A percentile compares a stretch with the other conserved stretches of the same genome.
These are phyloP conservation scores for Leptobrachium leishanense DNA, from an alignment of 2,113 vertebrate species.

Conservation along the genomic window DNA sequence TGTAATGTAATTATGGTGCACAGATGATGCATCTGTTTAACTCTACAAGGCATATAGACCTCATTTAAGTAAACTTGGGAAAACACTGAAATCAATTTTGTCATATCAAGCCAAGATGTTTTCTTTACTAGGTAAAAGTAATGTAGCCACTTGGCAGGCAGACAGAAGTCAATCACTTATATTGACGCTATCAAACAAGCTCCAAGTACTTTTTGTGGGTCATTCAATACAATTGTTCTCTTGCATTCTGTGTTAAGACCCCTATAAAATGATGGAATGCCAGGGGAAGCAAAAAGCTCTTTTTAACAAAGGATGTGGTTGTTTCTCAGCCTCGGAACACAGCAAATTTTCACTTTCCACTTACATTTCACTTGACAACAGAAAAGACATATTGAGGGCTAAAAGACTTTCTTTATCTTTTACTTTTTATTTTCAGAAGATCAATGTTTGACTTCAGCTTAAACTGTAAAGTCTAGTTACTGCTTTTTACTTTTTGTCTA, in stretches of 20 bases:
- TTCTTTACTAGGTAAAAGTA: constrained; percentile 11
- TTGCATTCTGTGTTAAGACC: constrained; percentile 3
- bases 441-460: constrained; percentile 1
- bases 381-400: not conserved
- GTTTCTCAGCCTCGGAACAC: not conserved
- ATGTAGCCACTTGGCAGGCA: constrained; percentile 11
- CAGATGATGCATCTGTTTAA: constrained; percentile 5
- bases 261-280: not conserved
- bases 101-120: constrained; percentile 16
- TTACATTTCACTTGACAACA: constrained; percentile 5
- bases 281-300: not conserved
- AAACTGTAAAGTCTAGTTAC: not conserved
- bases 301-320: not conserved
- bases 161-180: constrained; percentile 15
- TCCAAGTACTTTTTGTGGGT: constrained; percentile 11
- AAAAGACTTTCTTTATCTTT: not conserved
- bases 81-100: constrained; percentile 9
- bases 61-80: constrained; percentile 21
- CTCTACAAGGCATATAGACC: not conserved
- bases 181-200: constrained; percentile 15
- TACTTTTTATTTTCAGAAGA: not conserved
- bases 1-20: not conserved
- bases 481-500: not conserved
- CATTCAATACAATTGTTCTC: not conserved
- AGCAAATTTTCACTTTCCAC: not conserved